Conservation (phyloP, 2,113 vertebrate genomes). For the Rafetus swinhoei region DNA sequence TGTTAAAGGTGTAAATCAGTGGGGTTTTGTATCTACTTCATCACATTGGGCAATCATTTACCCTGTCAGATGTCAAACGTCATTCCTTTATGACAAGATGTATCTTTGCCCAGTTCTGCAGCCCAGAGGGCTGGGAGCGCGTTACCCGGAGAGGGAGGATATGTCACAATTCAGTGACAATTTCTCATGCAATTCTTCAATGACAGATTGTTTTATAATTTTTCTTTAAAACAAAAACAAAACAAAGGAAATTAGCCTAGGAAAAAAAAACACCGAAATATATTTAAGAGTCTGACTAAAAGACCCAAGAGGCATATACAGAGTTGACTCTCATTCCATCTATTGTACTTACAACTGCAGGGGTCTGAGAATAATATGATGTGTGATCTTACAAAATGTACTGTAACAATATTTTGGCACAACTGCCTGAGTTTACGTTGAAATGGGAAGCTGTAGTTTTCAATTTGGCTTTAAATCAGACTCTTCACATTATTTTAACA, state of each 20-base stretch:
- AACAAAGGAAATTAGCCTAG: conserved; percentile 56
- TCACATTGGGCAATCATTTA: not conserved
- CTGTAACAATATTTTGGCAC: conserved; percentile 47
- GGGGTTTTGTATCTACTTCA: not conserved
- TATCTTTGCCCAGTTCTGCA: not conserved
- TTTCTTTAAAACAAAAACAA: not conserved
- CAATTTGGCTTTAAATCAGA: conserved; percentile 5
- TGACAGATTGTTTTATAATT: not conserved
- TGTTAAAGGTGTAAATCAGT: not conserved
- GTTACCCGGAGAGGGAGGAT: conserved; percentile 15
- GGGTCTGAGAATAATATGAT: conserved; percentile 48
- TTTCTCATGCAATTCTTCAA: conserved; percentile 38
- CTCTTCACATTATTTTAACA: not conserved
- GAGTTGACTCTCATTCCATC: not conserved
- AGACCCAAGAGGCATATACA: conserved; percentile 38
- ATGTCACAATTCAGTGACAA: not conserved
- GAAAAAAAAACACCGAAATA: conserved; percentile 54
- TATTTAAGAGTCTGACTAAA: conserved; percentile 55
- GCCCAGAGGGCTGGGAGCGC: not conserved
- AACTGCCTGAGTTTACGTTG: conserved; percentile 10
- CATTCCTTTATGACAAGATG: conserved; percentile 4
- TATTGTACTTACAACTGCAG: conserved; percentile 52
- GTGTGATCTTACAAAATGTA: conserved; percentile 2
- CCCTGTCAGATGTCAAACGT: not conserved
- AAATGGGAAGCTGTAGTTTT: conserved; percentile 27